Percentiles rank a stretch among this genome's conserved stretches.
Conservation (phyloP, 2,113 vertebrate genomes). For the Melanotaenia duboulayi region DNA sequence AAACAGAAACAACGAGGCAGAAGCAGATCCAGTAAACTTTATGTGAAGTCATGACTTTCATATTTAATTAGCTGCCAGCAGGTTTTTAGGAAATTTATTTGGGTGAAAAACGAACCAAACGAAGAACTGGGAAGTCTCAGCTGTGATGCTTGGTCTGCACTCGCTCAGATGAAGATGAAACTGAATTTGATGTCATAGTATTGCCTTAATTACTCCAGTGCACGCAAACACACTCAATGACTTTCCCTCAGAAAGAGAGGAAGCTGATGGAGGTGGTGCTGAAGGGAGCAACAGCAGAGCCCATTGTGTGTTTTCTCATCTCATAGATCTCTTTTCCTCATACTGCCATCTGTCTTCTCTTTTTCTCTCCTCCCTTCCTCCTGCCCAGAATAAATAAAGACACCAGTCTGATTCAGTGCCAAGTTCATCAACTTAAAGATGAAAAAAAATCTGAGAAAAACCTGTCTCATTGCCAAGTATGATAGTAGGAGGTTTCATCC, state of each 20-base stretch:
- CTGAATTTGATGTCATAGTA: neutral
- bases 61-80: too few species aligned
- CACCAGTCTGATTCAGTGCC: conserved; percentile 31
- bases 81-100: too few species aligned
- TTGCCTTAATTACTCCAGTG: conserved; percentile 12
- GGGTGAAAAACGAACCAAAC: too few species aligned
- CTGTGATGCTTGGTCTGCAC: conserved; percentile 24
- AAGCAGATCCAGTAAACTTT: too few species aligned
- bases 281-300: conserved; percentile 34
- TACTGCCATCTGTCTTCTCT: conserved; percentile 23
- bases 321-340: neutral
- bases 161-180: neutral
- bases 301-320: conserved; percentile 36
- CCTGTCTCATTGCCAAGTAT: conserved; percentile 34
- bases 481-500: conserved; percentile 9
- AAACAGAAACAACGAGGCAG: too few species aligned
- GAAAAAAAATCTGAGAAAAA: conserved; percentile 5
- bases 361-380: neutral
- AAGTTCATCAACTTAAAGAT: conserved; percentile 29
- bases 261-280: conserved; percentile 28
- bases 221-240: conserved; percentile 44
- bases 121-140: neutral
- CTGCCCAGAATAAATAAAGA: neutral
- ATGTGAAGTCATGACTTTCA: too few species aligned
- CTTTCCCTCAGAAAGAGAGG: conserved; percentile 29